Evolutionary conservation across 30 jellyfish, hydroid and myxozoan species (phyloP), one percentile per base, ranked within the genome.

Genomic region (Hydra vulgaris): DNA sequence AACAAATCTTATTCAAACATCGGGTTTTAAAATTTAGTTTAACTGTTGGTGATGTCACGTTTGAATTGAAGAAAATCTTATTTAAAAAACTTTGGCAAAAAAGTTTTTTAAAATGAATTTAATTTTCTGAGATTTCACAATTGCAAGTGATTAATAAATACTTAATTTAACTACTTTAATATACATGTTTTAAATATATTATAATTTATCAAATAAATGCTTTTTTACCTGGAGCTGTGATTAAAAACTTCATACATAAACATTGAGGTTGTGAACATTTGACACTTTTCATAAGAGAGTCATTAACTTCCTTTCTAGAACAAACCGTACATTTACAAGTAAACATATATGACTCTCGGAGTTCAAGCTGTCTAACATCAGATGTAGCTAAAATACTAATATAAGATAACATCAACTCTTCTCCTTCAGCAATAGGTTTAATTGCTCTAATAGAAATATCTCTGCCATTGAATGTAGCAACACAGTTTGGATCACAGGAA

Each of bases 401-500:
- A 56, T 92, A 92, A 26, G 92, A 74, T 8, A 92, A 70, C 19
- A 79, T 24, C 53, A 92, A 66, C 82, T 92, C 98, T 25, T 92
- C 96, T 20, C 85, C 89, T 1, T 24, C 21, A 21, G 72, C 56
- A 19, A 92, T 76, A 0, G 82, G 77, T 26, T 61, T 76, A 15
- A 92, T 73, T 15, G 96, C 7, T 66, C 95, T 75, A n/a, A 87
- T 75, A 19, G 81, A 19, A 23, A 92, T 72, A 25, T 71, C 75
- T 1, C 82, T 18, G 0, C 88, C 92, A 71, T 78, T 87, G 74
- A 92, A 92, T 4, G 83, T 61, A 7, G 96, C 95, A 25, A 83
- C 83, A 70, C 83, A 77, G 84, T 92, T 92, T 53, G 98, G 95
- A 53, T 54, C 83, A 73, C 98, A 92, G 53, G 89, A 75, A 71